Conservation (phyloP, 2,113 vertebrate species). For the Myrmophylax atrothorax region DNA sequence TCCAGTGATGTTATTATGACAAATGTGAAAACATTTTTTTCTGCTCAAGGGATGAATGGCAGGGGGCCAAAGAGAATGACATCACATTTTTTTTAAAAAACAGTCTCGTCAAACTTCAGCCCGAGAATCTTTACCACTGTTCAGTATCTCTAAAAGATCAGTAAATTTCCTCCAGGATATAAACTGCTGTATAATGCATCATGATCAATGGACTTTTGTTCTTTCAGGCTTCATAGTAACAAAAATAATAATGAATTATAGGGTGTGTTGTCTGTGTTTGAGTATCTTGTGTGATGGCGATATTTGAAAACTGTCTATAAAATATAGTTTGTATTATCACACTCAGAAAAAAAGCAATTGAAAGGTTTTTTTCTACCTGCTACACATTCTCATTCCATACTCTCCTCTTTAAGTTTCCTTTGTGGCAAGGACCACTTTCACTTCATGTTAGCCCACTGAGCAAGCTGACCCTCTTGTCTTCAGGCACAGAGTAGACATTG, state of each 20-base stretch:
- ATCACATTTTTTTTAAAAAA: background rate
- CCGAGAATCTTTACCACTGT: background rate
- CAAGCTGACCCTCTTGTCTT: too few species aligned
- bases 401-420: too few species aligned
- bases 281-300: background rate
- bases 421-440: too few species aligned
- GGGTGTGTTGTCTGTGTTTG: background rate
- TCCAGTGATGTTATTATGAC: background rate
- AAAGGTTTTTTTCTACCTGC: too few species aligned
- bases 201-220: background rate
- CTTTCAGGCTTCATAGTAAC: background rate
- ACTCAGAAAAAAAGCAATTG: background rate
- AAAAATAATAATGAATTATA: background rate
- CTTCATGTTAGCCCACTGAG: too few species aligned
- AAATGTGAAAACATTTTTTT: background rate
- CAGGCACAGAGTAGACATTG: too few species aligned
- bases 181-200: background rate
- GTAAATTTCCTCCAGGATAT: background rate
- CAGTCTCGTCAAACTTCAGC: background rate
- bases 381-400: too few species aligned
- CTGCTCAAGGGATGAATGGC: background rate
- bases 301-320: background rate
- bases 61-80: background rate
- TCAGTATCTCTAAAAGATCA: background rate
- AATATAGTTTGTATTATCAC: background rate